A percentile compares a stretch with the other conserved stretches of the same genome.
Evolutionary conservation across 2,888 invertebrate species (phyloP).

Genomic region (Noctua fimbriata): DNA sequence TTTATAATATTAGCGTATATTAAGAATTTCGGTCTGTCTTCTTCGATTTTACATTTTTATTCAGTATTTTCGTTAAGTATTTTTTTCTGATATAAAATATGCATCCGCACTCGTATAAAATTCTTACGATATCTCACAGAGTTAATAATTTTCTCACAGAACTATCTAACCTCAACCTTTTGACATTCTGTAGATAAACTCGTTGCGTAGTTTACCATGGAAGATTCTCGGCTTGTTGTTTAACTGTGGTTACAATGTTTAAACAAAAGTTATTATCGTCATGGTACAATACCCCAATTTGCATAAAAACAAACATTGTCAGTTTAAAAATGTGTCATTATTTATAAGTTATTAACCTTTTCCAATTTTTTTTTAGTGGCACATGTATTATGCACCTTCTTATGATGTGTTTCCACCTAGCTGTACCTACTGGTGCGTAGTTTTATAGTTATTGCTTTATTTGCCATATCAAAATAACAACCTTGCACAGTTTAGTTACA

Average conservation of each 20-base stretch:
- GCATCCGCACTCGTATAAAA: constrained; percentile 1
- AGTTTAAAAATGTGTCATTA: background rate
- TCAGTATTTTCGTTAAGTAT: background rate
- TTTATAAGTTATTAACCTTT: background rate
- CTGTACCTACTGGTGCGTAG: background rate
- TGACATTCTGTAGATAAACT: constrained; percentile 57
- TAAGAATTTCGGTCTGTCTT: background rate
- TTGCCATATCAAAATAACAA: too few relatives aligned
- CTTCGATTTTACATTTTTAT: background rate
- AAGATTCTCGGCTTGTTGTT: constrained; percentile 45
- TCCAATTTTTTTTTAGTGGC: background rate
- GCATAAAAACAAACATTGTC: background rate
- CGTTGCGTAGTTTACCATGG: constrained; percentile 31
- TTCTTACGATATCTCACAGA: background rate
- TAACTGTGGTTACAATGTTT: background rate
- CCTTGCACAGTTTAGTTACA: too few relatives aligned
- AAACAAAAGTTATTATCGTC: background rate
- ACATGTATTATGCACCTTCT: background rate
- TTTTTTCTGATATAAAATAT: background rate
- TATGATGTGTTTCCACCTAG: background rate
- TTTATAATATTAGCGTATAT: too few relatives aligned
- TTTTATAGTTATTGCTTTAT: background rate
- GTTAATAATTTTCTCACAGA: constrained; percentile 12
- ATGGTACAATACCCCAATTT: constrained; percentile 7
- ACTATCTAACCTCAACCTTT: constrained; percentile 42